phyloP scores from a whole-genome alignment of 1,140 invertebrate species.

The Bombus confusus region DNA sequence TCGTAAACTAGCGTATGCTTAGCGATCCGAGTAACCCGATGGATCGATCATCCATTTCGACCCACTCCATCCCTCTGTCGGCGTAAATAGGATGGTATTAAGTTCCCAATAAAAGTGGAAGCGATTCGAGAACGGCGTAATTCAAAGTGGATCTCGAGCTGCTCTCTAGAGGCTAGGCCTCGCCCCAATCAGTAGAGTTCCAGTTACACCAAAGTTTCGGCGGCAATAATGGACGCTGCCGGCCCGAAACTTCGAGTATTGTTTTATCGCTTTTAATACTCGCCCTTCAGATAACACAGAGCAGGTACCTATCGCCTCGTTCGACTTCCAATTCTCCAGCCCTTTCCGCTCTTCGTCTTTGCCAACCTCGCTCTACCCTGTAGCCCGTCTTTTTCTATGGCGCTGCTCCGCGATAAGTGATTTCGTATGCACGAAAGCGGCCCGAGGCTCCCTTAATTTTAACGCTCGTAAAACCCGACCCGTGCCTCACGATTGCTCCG shows the following conservation, averaged over 20 bases:
- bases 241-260: constrained; percentile 64
- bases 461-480: constrained; percentile 50
- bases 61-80: constrained; percentile 18
- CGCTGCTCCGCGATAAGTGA: constrained; percentile 59
- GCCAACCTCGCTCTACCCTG: background rate
- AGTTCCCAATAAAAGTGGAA: constrained; percentile 66
- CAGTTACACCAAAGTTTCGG: constrained; percentile 63
- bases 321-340: constrained; percentile 1
- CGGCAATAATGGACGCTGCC: constrained; percentile 64
- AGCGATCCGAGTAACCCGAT: constrained; percentile 56
- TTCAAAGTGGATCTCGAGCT: constrained; percentile 41
- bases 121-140: constrained; percentile 49
- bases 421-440: constrained; percentile 59
- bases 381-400: constrained; percentile 34
- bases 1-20: constrained; percentile 52
- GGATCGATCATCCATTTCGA: constrained; percentile 58
- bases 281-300: constrained; percentile 20
- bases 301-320: constrained; percentile 5
- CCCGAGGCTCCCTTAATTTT: constrained; percentile 52
- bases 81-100: constrained; percentile 58
- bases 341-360: no score
- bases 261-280: constrained; percentile 66
- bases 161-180: constrained; percentile 3
- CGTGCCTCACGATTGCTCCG: background rate
- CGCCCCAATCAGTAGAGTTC: constrained; percentile 32